Conservation (phyloP, 2,888 invertebrate genomes). For the Cremastinae sp. region DNA sequence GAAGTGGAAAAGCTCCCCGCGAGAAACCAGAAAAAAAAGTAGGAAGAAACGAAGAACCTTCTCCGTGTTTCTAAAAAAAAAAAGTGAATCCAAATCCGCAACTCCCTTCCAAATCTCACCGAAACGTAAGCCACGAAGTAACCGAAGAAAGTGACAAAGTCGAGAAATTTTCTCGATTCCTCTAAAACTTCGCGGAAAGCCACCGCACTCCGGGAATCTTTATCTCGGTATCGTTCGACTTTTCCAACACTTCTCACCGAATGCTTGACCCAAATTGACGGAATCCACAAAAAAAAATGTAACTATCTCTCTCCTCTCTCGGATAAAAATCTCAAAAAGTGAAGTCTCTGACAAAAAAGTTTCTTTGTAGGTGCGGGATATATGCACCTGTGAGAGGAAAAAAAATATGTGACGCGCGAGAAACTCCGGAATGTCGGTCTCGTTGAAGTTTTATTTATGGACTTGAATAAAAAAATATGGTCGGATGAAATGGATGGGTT, state of each 20-base stretch:
- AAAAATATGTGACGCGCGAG: too few relatives aligned
- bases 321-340: not conserved
- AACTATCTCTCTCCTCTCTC: constrained; percentile 24
- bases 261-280: constrained; percentile 19
- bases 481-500: too few relatives aligned
- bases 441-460: too few relatives aligned
- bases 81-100: not conserved
- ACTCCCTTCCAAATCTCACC: too few relatives aligned
- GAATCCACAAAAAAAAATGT: constrained; percentile 15
- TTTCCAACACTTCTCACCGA: constrained; percentile 15
- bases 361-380: too few relatives aligned
- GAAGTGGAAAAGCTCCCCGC: not conserved
- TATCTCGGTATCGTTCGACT: constrained; percentile 36
- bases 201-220: constrained; percentile 2
- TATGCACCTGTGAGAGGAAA: too few relatives aligned
- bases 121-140: constrained; percentile 4
- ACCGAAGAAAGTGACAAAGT: constrained; percentile 29
- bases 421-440: too few relatives aligned
- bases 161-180: constrained; percentile 35
- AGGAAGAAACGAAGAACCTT: too few relatives aligned
- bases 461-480: too few relatives aligned
- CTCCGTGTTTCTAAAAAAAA: too few relatives aligned
- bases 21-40: too few relatives aligned
- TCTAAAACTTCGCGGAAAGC: constrained; percentile 26
- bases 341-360: constrained; percentile 19